Evolutionary conservation across 2,113 vertebrate genomes (phyloP).

Genomic region (Xenopus borealis): DNA sequence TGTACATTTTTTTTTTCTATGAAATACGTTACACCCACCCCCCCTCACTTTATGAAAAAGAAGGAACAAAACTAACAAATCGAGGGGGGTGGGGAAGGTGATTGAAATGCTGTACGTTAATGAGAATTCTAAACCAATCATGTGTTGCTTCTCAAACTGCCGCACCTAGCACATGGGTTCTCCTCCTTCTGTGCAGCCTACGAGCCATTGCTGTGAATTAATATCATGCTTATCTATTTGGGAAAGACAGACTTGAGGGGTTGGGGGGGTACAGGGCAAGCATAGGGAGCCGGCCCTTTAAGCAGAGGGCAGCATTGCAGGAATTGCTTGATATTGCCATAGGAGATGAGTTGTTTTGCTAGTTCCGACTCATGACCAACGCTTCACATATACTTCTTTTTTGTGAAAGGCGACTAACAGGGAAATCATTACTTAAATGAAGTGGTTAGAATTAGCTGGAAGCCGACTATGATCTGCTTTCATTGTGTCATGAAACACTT

Average conservation of each 20-base stretch:
- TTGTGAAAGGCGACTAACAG: too few relatives aligned
- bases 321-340: background rate
- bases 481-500: background rate
- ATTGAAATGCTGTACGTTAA: background rate
- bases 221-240: background rate
- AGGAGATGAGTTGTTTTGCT: background rate
- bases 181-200: background rate
- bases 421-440: too few relatives aligned
- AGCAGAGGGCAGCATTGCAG: background rate
- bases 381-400: background rate
- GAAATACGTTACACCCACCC: background rate
- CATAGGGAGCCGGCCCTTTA: background rate
- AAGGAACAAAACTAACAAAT: constrained; percentile 9
- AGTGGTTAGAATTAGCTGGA: background rate
- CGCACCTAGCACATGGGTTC: background rate
- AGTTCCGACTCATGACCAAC: background rate
- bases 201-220: constrained; percentile 25
- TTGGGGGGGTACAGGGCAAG: background rate
- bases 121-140: background rate
- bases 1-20: constrained; percentile 30
- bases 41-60: too few relatives aligned
- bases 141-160: constrained; percentile 4
- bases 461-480: background rate
- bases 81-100: background rate
- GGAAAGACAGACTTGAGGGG: too few relatives aligned